Base-by-base conservation (phyloP, 2,888 invertebrate species). In the Octonoba sinensis region DNA sequence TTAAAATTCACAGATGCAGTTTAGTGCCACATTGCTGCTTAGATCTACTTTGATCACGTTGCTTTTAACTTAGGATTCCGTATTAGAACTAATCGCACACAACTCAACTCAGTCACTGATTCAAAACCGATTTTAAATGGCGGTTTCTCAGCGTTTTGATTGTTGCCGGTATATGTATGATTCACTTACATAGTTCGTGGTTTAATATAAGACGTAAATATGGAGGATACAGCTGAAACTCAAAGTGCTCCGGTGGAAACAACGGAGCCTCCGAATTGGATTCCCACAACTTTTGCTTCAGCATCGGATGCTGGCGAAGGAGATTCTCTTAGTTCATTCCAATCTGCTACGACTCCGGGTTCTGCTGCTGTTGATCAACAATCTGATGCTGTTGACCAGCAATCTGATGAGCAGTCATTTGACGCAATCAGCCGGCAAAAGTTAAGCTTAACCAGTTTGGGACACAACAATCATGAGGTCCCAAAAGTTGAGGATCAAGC, bases 401-500 rank as follows among this genome's bases (percentile, higher is more conserved):
- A 66, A 15, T 72, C 72, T 13, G 70, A 72, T 46, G 82, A 82
- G 20, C 71, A 69, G 18, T 82, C 82, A 13, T 76, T 82, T 46
- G 82, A 82, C 72, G 46, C 49, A 20, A 71, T 82, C 13, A 82
- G 76, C 20, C 20, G 66, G 8, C 82, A 82, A 20, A 82, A 82
- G 46, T 22, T 76, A 15, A 60, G 47, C 47, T 13, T 82, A 8
- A 71, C 57, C 4, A 70, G 27, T 22, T 16, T 24, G 18, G 71
- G 65, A 3, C n/a, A 22, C 3, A 49, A 44, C 6, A 76, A 60
- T 54, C 49, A 46, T n/a, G 65, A 78, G 15, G 18, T 22, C 1
- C 20, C 59, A 3, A 71, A 56, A 24, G 44, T 47, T 15, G 36
- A 49, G 44, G 44, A 15, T 27, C n/a, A 66, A 8, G 22, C 64